phyloP scores from a whole-genome alignment of 2,797 vertebrate species.

The Denticeps clupeoides region DNA sequence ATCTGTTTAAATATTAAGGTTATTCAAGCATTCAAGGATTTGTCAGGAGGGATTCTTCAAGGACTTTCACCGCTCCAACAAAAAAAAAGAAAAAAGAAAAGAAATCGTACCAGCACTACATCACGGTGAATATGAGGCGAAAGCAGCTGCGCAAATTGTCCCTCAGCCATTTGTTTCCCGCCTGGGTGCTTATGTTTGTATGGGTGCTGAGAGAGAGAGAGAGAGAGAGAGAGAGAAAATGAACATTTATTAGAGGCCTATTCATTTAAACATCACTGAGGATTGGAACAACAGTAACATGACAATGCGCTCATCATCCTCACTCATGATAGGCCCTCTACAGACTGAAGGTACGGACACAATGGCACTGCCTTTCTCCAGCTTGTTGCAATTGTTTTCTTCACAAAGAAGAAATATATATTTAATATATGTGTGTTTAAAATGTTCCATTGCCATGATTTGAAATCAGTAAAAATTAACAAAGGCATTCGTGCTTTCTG shows the following conservation, averaged over 20 bases:
- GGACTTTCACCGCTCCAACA: conserved; percentile 28
- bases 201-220: not conserved
- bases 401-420: too few species aligned
- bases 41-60: conserved; percentile 45
- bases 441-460: too few species aligned
- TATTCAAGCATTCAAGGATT: conserved; percentile 42
- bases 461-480: too few species aligned
- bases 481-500: too few species aligned
- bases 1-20: conserved; percentile 42
- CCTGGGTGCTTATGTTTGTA: conserved; percentile 8
- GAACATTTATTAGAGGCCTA: conserved; percentile 1
- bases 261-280: conserved; percentile 1
- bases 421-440: too few species aligned
- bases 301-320: not conserved
- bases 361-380: not conserved
- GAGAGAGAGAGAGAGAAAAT: conserved; percentile 5
- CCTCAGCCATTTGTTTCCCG: conserved; percentile 8
- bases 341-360: not conserved
- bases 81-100: too few species aligned
- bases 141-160: conserved; percentile 10
- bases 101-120: too few species aligned
- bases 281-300: conserved; percentile 1
- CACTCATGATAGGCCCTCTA: not conserved
- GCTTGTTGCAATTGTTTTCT: too few species aligned
- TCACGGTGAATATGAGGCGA: conserved; percentile 9